Base-by-base conservation (phyloP, 2,888 invertebrate species). In the Panzeria rudis region DNA sequence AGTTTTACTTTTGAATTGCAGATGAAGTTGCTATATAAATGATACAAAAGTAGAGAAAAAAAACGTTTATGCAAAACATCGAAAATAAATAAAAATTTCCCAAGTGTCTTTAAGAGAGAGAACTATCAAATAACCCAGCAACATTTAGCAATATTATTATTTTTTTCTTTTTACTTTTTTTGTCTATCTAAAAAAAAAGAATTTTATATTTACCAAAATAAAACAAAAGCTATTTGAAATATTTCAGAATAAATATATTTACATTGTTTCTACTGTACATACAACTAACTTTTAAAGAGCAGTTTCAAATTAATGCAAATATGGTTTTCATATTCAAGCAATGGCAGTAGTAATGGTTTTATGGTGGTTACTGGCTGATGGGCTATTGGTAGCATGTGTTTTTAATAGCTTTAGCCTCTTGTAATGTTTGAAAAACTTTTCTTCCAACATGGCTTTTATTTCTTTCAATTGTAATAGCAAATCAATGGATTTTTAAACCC, bases 351-450 rank as follows among this genome's bases (percentile, higher is more conserved):
- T 50, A 62, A 50, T 47, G 66, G 50, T 38, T 29, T 29, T 15
- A 44, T 72, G 61, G 23, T 54, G 29, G 54, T 75, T 62, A 47
- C 11, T 59, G 41, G n/a, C 25, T 56, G 64, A 15, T 66, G 47
- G 56, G 20, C 47, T 69, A 56, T 25, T 52, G 59, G 80, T 29
- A 80, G 50, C 84, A 84, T 80, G 66, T 84, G 84, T 71, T 77
- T 80, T 61, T 80, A 80, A 84, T 76, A 84, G 80, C 66, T 77
- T 76, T 61, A 72, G 80, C 80, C 76, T 84, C 80, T 79, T 75
- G 64, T 61, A 79, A 76, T 80, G 59, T 25, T 52, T 69, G 29
- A 32, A 84, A 76, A 84, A 76, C 35, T 80, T 84, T 80, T 68
- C 64, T 76, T 59, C 50, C 59, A 52, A 66, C 4, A 76, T 72